A percentile compares a stretch with the other conserved stretches of the same genome.
These are phyloP conservation scores for Cyanoderma ruficeps DNA, from an alignment of 2,113 vertebrate genomes.

Conservation along the genomic window DNA sequence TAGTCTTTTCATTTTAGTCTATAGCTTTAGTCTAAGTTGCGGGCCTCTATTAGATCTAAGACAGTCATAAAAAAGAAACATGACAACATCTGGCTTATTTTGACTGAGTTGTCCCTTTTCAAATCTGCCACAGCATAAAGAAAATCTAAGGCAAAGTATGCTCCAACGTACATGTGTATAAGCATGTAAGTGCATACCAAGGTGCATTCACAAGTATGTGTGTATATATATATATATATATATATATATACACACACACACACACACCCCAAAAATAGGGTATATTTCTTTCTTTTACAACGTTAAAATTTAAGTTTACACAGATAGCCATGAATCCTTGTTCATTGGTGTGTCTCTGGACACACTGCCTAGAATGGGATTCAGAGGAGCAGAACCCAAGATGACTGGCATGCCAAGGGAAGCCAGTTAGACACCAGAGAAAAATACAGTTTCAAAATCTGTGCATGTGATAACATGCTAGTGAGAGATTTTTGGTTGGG, in stretches of 20 bases:
- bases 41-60: neutral
- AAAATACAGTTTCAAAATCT: neutral
- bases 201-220: neutral
- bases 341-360: neutral
- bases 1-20: neutral
- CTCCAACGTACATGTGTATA: neutral
- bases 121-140: neutral
- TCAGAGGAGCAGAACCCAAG: neutral
- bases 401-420: neutral
- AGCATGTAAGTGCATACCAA: neutral
- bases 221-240: too few species aligned
- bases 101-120: neutral
- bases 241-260: fast-evolving
- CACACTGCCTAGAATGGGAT: neutral
- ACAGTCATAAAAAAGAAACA: neutral
- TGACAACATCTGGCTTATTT: neutral
- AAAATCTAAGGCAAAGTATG: neutral
- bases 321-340: neutral
- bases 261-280: too few species aligned
- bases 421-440: neutral
- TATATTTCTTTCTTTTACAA: neutral
- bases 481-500: neutral
- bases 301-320: neutral
- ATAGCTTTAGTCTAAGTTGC: neutral
- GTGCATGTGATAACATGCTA: neutral